phyloP scores from a whole-genome alignment of 1,140 invertebrate species.

The Lucilia sericata region DNA sequence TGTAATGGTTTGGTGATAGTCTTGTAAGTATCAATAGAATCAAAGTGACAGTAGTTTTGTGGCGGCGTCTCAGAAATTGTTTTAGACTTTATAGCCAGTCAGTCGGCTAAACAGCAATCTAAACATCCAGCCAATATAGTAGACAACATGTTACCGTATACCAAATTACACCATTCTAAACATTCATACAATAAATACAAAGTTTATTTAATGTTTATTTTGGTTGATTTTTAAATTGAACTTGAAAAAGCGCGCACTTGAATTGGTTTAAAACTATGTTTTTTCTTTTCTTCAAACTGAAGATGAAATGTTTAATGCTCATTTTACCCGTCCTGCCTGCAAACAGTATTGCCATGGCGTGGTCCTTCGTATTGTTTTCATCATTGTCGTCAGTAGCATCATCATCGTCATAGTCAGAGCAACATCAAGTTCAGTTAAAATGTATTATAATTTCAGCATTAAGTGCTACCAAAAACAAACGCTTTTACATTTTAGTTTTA shows the following conservation, averaged over 20 bases:
- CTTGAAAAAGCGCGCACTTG: constrained; percentile 21
- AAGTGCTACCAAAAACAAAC: constrained; percentile 22
- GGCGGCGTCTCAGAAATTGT: constrained; percentile 41
- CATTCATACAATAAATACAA: background rate
- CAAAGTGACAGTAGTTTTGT: constrained; percentile 38
- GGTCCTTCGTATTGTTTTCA: constrained; percentile 31
- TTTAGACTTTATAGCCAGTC: constrained; percentile 35
- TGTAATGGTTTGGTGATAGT: constrained; percentile 6
- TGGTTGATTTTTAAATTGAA: background rate
- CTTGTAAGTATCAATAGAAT: constrained; percentile 41
- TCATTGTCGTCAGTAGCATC: constrained; percentile 22
- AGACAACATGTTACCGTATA: constrained; percentile 37
- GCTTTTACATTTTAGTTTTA: background rate
- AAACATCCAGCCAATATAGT: background rate
- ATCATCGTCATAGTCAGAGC: constrained; percentile 8
- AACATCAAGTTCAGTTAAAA: constrained; percentile 1
- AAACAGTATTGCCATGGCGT: background rate
- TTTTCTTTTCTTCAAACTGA: background rate
- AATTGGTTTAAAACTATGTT: constrained; percentile 12
- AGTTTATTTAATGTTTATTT: constrained; percentile 1
- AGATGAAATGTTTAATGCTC: background rate
- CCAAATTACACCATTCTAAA: constrained; percentile 13
- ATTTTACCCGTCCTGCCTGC: background rate
- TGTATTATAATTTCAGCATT: constrained; percentile 41
- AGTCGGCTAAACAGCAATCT: background rate